These are phyloP conservation scores for Microcebus lehilahytsara DNA, from an alignment of 2,113 vertebrate genomes.

Conservation along the genomic window DNA sequence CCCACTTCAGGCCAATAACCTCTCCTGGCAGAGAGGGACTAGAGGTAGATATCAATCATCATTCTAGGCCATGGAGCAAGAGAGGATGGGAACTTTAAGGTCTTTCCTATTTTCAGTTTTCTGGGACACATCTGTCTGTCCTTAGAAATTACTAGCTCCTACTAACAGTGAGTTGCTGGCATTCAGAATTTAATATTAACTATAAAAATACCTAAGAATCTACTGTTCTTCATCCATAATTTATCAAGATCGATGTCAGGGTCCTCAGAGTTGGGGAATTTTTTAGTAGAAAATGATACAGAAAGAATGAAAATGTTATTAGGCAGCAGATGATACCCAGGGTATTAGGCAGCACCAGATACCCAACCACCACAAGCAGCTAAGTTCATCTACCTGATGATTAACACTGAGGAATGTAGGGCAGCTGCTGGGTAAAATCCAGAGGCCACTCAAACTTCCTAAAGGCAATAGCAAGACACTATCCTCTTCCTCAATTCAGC, in stretches of 20 bases:
- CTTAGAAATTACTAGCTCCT: neutral
- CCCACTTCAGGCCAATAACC: neutral
- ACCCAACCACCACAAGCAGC: neutral
- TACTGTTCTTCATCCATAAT: neutral
- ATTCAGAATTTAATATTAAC: constrained; percentile 17
- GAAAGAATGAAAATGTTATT: neutral
- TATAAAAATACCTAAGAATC: constrained; percentile 30
- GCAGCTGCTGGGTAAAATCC: neutral
- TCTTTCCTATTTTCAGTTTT: constrained; percentile 1
- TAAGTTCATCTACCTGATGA: constrained; percentile 40
- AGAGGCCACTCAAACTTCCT: neutral
- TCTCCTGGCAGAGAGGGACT: neutral
- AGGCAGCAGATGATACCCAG: neutral
- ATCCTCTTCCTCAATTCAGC: constrained; percentile 47
- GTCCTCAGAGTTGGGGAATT: neutral
- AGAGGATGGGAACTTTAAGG: neutral
- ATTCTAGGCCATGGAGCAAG: neutral
- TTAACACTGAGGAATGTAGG: constrained; percentile 54
- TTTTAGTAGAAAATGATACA: neutral
- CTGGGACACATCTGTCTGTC: neutral
- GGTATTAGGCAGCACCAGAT: neutral
- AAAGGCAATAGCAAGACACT: constrained; percentile 40
- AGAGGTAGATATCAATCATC: neutral
- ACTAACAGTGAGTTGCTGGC: neutral
- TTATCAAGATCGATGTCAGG: neutral